These are phyloP conservation scores for Balearica regulorum DNA, from an alignment of 2,797 vertebrate genomes.

Conservation along the genomic window DNA sequence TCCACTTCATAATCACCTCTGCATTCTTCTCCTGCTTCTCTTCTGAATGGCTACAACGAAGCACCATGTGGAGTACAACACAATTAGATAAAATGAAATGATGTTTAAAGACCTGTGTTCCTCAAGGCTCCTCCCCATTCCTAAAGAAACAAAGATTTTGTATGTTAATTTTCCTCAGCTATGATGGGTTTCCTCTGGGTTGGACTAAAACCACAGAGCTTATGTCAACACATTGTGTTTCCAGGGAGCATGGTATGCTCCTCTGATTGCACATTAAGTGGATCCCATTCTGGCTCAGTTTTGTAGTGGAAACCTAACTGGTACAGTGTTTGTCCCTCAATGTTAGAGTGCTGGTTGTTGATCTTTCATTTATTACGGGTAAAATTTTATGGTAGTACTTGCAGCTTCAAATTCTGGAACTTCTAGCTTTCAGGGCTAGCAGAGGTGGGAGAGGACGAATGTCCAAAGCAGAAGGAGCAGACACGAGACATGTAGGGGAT, in stretches of 20 bases:
- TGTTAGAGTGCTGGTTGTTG: background rate
- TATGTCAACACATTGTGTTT: background rate
- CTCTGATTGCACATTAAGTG: background rate
- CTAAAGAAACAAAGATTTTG: background rate
- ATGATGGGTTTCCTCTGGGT: background rate
- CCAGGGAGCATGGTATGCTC: background rate
- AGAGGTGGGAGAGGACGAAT: background rate
- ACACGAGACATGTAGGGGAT: background rate
- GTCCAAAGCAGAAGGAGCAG: background rate
- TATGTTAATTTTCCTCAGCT: background rate
- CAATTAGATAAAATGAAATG: background rate
- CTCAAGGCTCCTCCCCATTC: background rate
- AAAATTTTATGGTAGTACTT: background rate
- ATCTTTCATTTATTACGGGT: background rate
- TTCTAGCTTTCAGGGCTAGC: background rate
- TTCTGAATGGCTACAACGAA: background rate
- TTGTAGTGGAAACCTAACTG: background rate
- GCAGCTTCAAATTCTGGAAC: background rate
- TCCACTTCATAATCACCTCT: conserved; percentile 36
- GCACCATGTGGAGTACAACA: background rate
- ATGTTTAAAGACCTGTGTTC: background rate
- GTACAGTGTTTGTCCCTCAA: background rate
- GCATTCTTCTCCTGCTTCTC: conserved; percentile 5
- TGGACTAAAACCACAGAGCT: background rate
- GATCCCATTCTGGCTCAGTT: background rate